Base-by-base conservation (phyloP, 2,888 invertebrate species). In the Tiliacea aurago region DNA sequence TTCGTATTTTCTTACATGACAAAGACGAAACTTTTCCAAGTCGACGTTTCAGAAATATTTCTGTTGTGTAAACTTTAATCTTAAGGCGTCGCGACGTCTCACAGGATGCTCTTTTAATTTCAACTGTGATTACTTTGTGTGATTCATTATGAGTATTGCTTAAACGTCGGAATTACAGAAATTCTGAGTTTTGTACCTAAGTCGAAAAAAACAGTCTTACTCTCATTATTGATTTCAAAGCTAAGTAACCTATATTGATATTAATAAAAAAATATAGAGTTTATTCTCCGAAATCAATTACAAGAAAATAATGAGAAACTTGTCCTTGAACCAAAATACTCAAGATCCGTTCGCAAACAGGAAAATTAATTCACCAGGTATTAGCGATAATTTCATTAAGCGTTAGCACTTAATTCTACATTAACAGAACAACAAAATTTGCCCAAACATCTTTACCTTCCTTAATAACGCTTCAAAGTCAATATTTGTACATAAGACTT, bases 1-100 rank as follows among this genome's bases (percentile, higher is more conserved):
- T 85, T 80, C 90, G 88, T 91, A 91, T 91, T 94, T 94, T 93
- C 94, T 92, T 94, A 94, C 92, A 93, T 92, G 94, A 94, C 95
- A 95, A 94, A 94, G 94, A 93, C 91, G 89, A 92, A 95, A 94
- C 90, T 94, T 94, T 91, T 85, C 86, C 86, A 89, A 92, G 91
- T 88, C 91, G 88, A 89, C 90, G 91, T 90, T 90, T 90, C 89
- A 90, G 92, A 93, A 94, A 95, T 94, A 94, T 94, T 94, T 92
- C 92, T 90, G 90, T 90, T 90, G 87, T 90, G 86, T 89, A 89
- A 91, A 91, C 89, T 91, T 91, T 90, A 90, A 90, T 91, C 90
- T 88, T 86, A 86, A 87, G 80, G 81, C 69, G 81, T 77, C 74
- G 72, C 84, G 81, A 83, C 73, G 79, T 70, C 80, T 81, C 76